Conservation (phyloP, 2,113 vertebrate species). For the Carollia perspicillata region DNA sequence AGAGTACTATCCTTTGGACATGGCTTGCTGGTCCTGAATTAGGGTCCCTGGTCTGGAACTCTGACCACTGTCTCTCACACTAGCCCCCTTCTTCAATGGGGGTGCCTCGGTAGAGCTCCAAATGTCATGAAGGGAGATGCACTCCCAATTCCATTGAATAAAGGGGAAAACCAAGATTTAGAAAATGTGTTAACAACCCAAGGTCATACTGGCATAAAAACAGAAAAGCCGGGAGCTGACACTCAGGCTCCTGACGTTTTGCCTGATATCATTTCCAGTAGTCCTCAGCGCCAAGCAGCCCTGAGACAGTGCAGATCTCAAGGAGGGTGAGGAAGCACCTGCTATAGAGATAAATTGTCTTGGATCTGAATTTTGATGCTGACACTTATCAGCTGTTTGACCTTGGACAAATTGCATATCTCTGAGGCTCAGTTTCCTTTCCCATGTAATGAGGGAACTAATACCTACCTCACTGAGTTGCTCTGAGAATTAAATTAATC, state of each 20-base stretch:
- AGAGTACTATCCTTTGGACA: background rate
- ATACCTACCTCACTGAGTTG: slow-evolving; percentile 42
- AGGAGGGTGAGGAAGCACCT: background rate
- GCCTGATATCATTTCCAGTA: background rate
- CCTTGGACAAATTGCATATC: slow-evolving; percentile 40
- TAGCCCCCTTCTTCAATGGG: background rate
- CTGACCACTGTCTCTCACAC: background rate
- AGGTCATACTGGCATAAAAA: background rate
- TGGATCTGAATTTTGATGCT: background rate
- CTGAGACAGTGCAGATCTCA: background rate
- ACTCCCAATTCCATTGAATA: background rate
- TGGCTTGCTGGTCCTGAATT: background rate
- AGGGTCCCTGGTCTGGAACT: background rate
- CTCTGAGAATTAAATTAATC: slow-evolving; percentile 62
- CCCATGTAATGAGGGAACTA: slow-evolving; percentile 42
- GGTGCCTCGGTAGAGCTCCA: background rate
- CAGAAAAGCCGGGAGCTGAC: background rate
- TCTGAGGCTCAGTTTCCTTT: slow-evolving; percentile 56
- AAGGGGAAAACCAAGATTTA: background rate
- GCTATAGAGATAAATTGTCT: background rate
- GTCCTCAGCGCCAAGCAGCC: background rate
- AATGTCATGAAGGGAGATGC: background rate
- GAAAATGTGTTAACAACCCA: background rate
- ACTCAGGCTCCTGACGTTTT: background rate
- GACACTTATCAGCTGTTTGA: background rate